Evolutionary conservation across 1,140 invertebrate genomes (phyloP), one percentile per base, ranked within the genome.

Genomic region (Gryon sp.): DNA sequence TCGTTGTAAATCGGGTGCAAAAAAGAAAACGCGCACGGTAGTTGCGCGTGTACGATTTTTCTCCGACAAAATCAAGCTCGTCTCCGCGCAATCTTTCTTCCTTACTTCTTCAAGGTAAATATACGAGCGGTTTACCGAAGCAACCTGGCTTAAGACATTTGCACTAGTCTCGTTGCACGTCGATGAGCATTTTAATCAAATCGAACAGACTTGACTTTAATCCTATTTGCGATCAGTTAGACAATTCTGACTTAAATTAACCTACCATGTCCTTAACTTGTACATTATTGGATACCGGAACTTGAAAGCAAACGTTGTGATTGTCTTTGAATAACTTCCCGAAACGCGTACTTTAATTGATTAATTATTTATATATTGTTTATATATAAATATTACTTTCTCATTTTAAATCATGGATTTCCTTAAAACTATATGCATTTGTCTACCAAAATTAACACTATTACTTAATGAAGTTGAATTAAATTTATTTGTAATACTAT

Each of bases 1-100:
- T 82, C 83, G 82, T 82, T 83, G 79, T 78, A 80, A 83, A 84
- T 84, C 82, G 81, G 84, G 81, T 75, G 62, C 70, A 70, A 75
- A 75, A n/a, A 69, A 74, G 59, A 74, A 65, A 76, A 66, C 57
- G 63, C 48, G 63, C 45, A 63, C 62, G n/a, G 57, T 26, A 76
- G 50, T 30, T 26, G 55, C 62, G 75, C 55, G 75, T 72, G 66
- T 77, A 68, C 68, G 55, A 68, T 77, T 77, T 73, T 50, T 63
- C 68, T 62, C 45, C 62, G 22, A 77, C 45, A 34, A 70, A 76
- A 76, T 70, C 74, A 76, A 63, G 52, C 74, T 70, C 74, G 59
- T 65, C 68, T 68, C 26, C 40, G 46, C 28, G 68, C 76, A 69
- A 78, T 78, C 69, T 73, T 78, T 73, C 68, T 73, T 72, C 57